Evolutionary conservation across 2,888 invertebrate genomes (phyloP).

Genomic region (Limnephilus lunatus): DNA sequence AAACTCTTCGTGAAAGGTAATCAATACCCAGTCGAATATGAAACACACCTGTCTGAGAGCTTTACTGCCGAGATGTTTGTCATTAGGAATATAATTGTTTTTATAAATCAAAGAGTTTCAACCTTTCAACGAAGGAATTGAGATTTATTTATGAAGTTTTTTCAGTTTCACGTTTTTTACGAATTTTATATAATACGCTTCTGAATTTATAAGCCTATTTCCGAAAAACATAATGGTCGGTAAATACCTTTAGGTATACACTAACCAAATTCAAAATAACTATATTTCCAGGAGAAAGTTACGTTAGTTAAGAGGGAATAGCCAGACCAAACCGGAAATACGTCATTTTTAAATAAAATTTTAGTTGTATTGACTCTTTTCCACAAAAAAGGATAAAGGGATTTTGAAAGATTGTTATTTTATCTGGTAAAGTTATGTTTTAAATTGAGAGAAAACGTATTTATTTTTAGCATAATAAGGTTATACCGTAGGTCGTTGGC

Average conservation of each 20-base stretch:
- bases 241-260: not conserved
- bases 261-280: not conserved
- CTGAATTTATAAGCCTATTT: not conserved
- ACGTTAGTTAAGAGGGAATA: too few species aligned
- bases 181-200: not conserved
- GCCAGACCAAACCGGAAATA: too few species aligned
- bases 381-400: too few species aligned
- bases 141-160: not conserved
- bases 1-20: conserved; percentile 46
- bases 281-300: not conserved
- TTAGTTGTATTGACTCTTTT: too few species aligned
- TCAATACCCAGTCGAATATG: conserved; percentile 47
- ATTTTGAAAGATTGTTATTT: too few species aligned
- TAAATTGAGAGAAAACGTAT: too few species aligned
- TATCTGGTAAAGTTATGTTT: too few species aligned
- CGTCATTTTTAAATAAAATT: too few species aligned
- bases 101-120: not conserved
- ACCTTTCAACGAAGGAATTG: not conserved
- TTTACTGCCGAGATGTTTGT: conserved; percentile 32
- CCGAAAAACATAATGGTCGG: not conserved
- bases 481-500: too few species aligned
- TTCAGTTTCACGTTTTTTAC: not conserved
- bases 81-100: conserved; percentile 24
- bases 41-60: conserved; percentile 44
- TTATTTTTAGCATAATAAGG: too few species aligned